These are phyloP conservation scores for Centrocercus urophasianus DNA, from an alignment of 2,113 vertebrate genomes.

Conservation along the genomic window DNA sequence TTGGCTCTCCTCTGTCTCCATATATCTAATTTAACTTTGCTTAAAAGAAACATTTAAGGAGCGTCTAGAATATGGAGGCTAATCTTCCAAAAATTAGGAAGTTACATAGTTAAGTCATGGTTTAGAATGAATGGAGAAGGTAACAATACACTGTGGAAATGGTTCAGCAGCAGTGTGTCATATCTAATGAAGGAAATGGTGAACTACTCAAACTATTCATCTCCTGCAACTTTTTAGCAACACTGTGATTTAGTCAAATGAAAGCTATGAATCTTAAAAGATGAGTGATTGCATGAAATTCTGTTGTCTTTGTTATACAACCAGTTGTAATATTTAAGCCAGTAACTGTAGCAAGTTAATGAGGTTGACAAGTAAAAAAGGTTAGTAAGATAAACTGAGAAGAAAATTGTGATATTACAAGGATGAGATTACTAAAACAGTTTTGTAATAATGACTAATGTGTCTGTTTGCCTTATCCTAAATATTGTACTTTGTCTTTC, in stretches of 20 bases:
- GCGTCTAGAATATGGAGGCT: not conserved
- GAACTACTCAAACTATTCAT: not conserved
- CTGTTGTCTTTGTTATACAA: not conserved
- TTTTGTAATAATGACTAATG: not conserved
- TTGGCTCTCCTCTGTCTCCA: not conserved
- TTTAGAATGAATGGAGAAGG: not conserved
- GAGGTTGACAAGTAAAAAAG: not conserved
- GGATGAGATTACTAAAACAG: not conserved
- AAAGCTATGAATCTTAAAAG: not conserved
- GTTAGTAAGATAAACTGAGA: not conserved
- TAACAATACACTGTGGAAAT: not conserved
- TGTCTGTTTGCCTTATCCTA: not conserved
- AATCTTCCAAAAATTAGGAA: not conserved
- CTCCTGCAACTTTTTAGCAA: not conserved
- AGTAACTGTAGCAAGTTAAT: not conserved
- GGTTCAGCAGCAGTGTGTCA: accelerated
- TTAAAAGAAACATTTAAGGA: not conserved
- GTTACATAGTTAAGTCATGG: not conserved
- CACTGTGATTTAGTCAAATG: not conserved
- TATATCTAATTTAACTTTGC: not conserved
- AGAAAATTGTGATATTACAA: not conserved
- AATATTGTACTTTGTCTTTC: conserved; percentile 67
- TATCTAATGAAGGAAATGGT: not conserved
- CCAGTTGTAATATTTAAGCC: not conserved
- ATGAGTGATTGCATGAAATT: not conserved